Base-by-base conservation (phyloP, 2,113 vertebrate species). In the Dicrurus megarhynchus region DNA sequence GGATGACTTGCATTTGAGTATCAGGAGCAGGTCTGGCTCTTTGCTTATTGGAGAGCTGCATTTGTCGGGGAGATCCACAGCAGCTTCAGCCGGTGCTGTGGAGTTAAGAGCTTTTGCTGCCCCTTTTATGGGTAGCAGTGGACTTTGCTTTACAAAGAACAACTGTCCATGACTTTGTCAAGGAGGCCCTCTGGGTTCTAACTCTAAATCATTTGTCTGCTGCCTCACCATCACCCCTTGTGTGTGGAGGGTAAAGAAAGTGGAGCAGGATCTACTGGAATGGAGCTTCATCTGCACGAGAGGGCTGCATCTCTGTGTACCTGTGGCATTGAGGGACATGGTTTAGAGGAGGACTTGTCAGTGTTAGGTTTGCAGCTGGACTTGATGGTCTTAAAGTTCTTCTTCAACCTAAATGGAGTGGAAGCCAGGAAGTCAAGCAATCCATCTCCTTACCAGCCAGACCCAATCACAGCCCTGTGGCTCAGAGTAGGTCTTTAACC, bases 11-110 rank as follows among this genome's bases (percentile, higher is more conserved):
- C 27, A 28, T 49, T 46, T n/a, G 23, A 35, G 24, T n/a, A 16
- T 23, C 16, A 10, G 0, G 7, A 52, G 10, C 13, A 59, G 16
- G 33, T 86, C 39, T 71, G 42, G 46, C 13, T 7, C 5, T 30
- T 50, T 87, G 22, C 12, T 79, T 5, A 4, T 6, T 2, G 5
- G 13, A 57, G 42, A 11, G 12, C 28, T 68, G 33, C 1, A 2
- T 44, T 42, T 65, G 14, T 41, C 0, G 0, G 32, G 4, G 17
- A 53, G 39, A 12, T 39, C 16, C 32, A 41, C 5, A 30, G 28
- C 24, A 79, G 7, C 22, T 50, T 68, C 44, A 77, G 28, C 32
- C 50, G 22, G 9, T 5, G 30, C 41, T 78, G 41, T 12, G 30
- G 14, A 64, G 14, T 65, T 49, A 16, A 59, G 42, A 13, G 33